Evolutionary conservation across 2,113 vertebrate species (phyloP).

Genomic region (Oxygymnocypris stewartii): DNA sequence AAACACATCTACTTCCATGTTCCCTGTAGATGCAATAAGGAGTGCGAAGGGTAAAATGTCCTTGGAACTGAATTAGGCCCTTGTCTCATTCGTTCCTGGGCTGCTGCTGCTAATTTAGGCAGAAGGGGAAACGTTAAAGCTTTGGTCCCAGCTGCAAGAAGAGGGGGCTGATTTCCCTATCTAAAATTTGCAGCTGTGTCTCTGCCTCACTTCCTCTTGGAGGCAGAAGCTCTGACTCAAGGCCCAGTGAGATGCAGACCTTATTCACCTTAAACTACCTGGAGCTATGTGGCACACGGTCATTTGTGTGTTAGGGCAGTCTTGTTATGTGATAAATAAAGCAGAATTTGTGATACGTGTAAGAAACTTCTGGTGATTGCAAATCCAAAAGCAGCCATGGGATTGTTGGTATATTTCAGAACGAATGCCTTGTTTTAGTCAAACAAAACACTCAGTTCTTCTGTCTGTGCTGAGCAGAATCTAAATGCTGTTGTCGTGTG

Average conservation of each 20-base stretch:
- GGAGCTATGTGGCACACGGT: not conserved
- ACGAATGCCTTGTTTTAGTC: not conserved
- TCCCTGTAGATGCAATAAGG: slow-evolving; percentile 13
- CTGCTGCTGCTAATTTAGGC: slow-evolving; percentile 24
- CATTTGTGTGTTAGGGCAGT: not conserved
- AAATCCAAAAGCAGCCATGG: not conserved
- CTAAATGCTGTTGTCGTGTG: slow-evolving; percentile 6
- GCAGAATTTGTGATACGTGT: not conserved
- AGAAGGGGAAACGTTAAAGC: slow-evolving; percentile 18
- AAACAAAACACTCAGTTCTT: not conserved
- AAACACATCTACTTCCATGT: slow-evolving; percentile 18
- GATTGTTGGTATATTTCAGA: slow-evolving; percentile 3
- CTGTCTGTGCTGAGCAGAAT: slow-evolving; percentile 25
- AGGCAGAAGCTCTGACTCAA: not conserved
- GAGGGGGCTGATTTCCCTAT: slow-evolving; percentile 10
- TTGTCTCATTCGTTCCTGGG: slow-evolving; percentile 32
- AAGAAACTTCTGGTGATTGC: not conserved
- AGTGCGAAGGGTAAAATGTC: slow-evolving; percentile 16
- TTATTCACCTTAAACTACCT: slow-evolving; percentile 18
- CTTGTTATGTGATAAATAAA: slow-evolving; percentile 14
- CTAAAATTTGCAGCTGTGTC: slow-evolving; percentile 33
- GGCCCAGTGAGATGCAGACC: not conserved
- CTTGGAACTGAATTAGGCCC: slow-evolving; percentile 31
- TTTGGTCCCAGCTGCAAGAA: slow-evolving; percentile 15
- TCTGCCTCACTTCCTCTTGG: not conserved